Base-by-base conservation (phyloP, 2,113 vertebrate genomes). In the Ochotona curzoniae region DNA sequence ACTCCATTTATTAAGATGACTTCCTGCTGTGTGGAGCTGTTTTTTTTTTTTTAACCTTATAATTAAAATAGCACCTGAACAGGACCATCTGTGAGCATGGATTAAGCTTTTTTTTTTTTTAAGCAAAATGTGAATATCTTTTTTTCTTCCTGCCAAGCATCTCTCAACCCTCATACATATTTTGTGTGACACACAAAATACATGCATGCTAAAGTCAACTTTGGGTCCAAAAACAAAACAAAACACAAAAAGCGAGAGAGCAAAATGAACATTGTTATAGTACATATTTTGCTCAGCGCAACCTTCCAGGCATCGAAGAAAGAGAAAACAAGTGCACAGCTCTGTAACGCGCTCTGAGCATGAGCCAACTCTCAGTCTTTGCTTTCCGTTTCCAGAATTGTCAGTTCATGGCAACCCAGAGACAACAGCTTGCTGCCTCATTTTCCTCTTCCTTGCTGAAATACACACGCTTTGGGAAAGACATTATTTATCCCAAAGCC, bases 41-140 rank as follows among this genome's bases (percentile, higher is more conserved):
- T 96, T 97, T 96, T 98, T 96, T 96, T 44, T 44, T 44, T 44
- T 44, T 44, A 44, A 96, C 95, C 96, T 97, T 94, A 93, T 98
- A 98, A 98, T 98, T 98, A 98, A 98, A 98, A 98, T 97, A 95
- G 96, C 98, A 98, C 98, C 98, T 98, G 97, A 98, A 97, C 97
- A 96, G 80, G 94, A 93, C 98, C 98, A 98, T 98, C 98, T 98
- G 98, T 96, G 97, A 97, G 92, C 88, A 63, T 80, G 95, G 96
- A 97, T 97, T 96, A 97, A 96, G 96, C 95, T 97, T 97, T 91
- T 47, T 67, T 74, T 35, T 70, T 70, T 70, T 70, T 97, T 93
- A 57, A 95, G 96, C 79, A 97, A 96, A 98, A 97, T 89, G 94
- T 76, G 94, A 97, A 95, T 94, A 97, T 95, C 83, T 89, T 96